Evolutionary conservation across 2,113 vertebrate species (phyloP).

Genomic region (mouse (Mus musculus)): GRCm39 chr5:49918501-49919000

Average conservation of each 20-base stretch:
- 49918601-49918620: slow-evolving; percentile 48
- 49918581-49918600: slow-evolving; percentile 40
- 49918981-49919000: background rate
- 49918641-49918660: background rate
- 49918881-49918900: slow-evolving; percentile 41
- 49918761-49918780: slow-evolving; percentile 57
- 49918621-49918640: background rate
- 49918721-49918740: slow-evolving; percentile 73
- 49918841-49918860: slow-evolving; percentile 56
- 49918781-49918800: slow-evolving; percentile 64
- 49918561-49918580: slow-evolving; percentile 59
- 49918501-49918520: background rate
- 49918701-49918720: slow-evolving; percentile 68
- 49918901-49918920: background rate
- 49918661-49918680: slow-evolving; percentile 58
- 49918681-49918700: slow-evolving; percentile 79
- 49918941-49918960: slow-evolving; percentile 40
- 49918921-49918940: slow-evolving; percentile 44
- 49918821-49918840: slow-evolving; percentile 8
- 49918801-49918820: slow-evolving; percentile 66
- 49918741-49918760: slow-evolving; percentile 72
- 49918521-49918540: slow-evolving; percentile 61
- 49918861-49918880: slow-evolving; percentile 22
- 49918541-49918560: slow-evolving; percentile 36
- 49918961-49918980: background rate